Evolutionary conservation across 2,797 vertebrate species (phyloP), one percentile per base, ranked within the genome.

Genomic region (Enteromius treurensis): DNA sequence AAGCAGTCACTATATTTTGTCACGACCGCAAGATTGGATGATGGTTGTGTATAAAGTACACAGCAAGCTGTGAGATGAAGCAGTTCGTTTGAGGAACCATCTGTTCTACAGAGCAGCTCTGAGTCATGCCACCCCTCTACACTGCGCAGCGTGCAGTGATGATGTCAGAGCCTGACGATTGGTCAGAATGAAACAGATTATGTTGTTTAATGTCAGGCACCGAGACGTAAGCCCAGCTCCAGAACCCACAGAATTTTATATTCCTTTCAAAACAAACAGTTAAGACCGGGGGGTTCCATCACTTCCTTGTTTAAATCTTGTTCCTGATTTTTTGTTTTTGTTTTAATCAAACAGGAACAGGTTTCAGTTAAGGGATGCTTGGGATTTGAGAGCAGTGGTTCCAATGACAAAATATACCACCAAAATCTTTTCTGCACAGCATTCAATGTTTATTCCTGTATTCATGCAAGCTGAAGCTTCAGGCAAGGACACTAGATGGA

Each of bases 101-200:
- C 85, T 86, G 82, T 84, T 86, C 85, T 67, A 45, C 75, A 40
- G 68, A 71, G 37, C 58, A 73, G 85, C 74, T 84, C 73, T 77
- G 85, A 86, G 79, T 84, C 82, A 84, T 79, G 19, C 75, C 47
- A n/a, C n/a, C 62, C 62, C 60, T 51, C 81, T 79, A 47, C 34
- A 77, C 45, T 29, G 51, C 19, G 21, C 23, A 62, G 82, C 65
- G 49, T 62, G 64, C 68, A 40, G 62, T 60, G 69, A 76, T 82
- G 76, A 86, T 82, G 84, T 82, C 69, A 86, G 34, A 74, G 49
- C 60, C 76, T 55, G 45, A 42, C 49, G 49, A 76, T 82, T 76
- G 60, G 71, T 45, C 73, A 40, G 73, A 67, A 68, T 21, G n/a
- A 75, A 42, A 21, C n/a, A 37, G 70, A 82, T 75, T 76, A 82